phyloP scores from a whole-genome alignment of 2,797 vertebrate species.

The Echeneis naucrates region DNA sequence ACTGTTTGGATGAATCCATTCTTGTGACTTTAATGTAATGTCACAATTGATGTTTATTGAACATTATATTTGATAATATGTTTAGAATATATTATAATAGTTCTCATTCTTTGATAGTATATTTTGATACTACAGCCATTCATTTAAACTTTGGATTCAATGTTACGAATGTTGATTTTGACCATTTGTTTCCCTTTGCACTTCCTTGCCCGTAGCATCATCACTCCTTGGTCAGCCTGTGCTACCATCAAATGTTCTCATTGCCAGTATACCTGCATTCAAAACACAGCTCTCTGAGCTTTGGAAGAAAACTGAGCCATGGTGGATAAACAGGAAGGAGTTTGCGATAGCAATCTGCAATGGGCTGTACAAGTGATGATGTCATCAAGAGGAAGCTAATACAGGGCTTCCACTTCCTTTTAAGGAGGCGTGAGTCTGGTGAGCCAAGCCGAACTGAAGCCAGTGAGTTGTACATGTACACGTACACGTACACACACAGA shows the following conservation, averaged over 20 bases:
- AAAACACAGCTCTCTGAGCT: conserved; percentile 22
- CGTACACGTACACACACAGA: conserved; percentile 17
- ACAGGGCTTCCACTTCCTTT: conserved; percentile 71
- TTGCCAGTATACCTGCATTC: conserved; percentile 5
- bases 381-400: conserved; percentile 71
- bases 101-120: too few relatives aligned
- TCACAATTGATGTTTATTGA: too few relatives aligned
- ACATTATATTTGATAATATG: too few relatives aligned
- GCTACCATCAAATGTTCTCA: too few relatives aligned
- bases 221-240: too few relatives aligned
- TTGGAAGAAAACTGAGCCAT: conserved; percentile 38
- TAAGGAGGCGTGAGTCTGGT: conserved; percentile 69
- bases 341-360: conserved; percentile 79
- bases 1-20: not conserved
- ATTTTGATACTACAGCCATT: too few relatives aligned
- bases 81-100: too few relatives aligned
- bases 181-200: too few relatives aligned
- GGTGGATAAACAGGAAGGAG: conserved; percentile 83
- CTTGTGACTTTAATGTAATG: too few relatives aligned
- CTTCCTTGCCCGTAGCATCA: too few relatives aligned
- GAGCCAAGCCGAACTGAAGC: conserved; percentile 24
- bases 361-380: conserved; percentile 60
- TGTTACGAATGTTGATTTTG: too few relatives aligned
- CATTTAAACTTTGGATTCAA: too few relatives aligned
- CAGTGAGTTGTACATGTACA: conserved; percentile 20